These are phyloP conservation scores for Smittia sp. DNA, from an alignment of 2,888 invertebrate species.

Conservation along the genomic window DNA sequence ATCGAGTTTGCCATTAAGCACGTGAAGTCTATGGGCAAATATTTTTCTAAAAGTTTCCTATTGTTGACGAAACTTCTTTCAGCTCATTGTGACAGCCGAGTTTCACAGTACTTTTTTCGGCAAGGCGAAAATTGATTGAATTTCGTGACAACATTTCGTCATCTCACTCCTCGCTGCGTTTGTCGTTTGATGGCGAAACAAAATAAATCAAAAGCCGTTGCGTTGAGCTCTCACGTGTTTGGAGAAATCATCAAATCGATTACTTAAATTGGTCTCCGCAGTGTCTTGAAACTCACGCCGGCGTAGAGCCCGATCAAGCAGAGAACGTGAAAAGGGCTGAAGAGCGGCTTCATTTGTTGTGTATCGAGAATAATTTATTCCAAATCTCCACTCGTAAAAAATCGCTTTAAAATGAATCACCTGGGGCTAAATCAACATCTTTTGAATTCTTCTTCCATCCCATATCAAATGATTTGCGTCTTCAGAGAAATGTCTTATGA, in stretches of 20 bases:
- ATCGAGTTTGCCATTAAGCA: slow-evolving; percentile 18
- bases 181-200: too few relatives aligned
- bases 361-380: slow-evolving; percentile 30
- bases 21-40: slow-evolving; percentile 25
- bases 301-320: background rate
- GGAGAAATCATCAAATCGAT: slow-evolving; percentile 38
- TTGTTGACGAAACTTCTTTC: background rate
- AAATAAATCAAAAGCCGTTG: background rate
- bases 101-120: background rate
- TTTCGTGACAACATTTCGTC: background rate
- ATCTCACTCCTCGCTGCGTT: too few relatives aligned
- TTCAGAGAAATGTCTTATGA: background rate
- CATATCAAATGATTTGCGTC: background rate
- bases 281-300: slow-evolving; percentile 21
- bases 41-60: slow-evolving; percentile 13
- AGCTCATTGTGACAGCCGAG: background rate
- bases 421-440: slow-evolving; percentile 41
- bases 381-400: slow-evolving; percentile 35
- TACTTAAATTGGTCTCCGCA: slow-evolving; percentile 40
- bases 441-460: background rate
- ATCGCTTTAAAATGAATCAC: slow-evolving; percentile 40
- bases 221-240: slow-evolving; percentile 34
- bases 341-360: slow-evolving; percentile 34
- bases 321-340: slow-evolving; percentile 18
- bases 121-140: background rate